Evolutionary conservation across 2,888 invertebrate species (phyloP), one percentile per base, ranked within the genome.

Genomic region (Leucania comma): DNA sequence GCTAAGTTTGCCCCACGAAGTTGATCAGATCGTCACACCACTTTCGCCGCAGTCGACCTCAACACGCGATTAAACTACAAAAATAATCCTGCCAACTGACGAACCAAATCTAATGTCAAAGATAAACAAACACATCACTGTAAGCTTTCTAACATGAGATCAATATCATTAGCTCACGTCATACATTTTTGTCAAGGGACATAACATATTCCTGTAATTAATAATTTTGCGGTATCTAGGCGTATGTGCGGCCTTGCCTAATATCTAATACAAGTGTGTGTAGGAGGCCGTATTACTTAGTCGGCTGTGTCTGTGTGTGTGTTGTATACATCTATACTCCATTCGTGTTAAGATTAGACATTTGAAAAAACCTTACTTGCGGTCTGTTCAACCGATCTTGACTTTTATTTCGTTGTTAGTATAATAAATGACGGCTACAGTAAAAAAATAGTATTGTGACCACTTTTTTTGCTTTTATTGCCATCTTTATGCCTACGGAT

Each of bases 141-240:
- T 46, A 26, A 51, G 59, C 64, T 42, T 26, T 12, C 32, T 46
- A 29, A 53, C 64, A 65, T 38, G 10, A 29, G 68, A 65, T 75
- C 75, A 75, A 78, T 80, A 69, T 68, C 61, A 62, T 50, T 42
- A 56, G 35, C 46, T 32, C 62, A 63, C 62, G 58, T 63, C 60
- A 62, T 66, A 69, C 56, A 57, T 65, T 78, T 67, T 80, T 57
- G 80, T 75, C 69, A 66, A 54, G 78, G 70, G 78, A 70, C 70
- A 63, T 56, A 66, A 70, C 50, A 67, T 80, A 80, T 75, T 38
- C 38, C 4, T 38, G n/a, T n/a, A n/a, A 38, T 38, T 78, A 80
- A 80, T 80, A 80, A 80, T 70, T 57, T 80, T 26, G 69, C 69
- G 69, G 58, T 46, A 42, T 63, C 60, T 56, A 32, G 32, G 56